Percentiles rank a stretch among this genome's conserved stretches.
phyloP scores from a whole-genome alignment of 2,888 invertebrate genomes.

The Limenitis camilla region DNA sequence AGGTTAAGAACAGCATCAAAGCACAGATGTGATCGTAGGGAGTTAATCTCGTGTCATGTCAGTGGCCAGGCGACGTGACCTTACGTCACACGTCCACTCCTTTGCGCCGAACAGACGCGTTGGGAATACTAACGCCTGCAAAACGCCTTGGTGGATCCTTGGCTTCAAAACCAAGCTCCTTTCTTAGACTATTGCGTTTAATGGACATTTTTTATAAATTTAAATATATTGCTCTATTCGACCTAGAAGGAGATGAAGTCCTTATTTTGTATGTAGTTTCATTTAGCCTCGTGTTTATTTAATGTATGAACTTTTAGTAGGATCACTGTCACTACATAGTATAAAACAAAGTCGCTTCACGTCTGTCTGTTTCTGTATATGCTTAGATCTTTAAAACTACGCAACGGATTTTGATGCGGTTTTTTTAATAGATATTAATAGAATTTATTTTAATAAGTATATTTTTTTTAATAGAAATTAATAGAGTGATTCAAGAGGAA shows the following conservation, averaged over 20 bases:
- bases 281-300: not conserved
- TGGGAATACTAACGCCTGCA: slow-evolving; percentile 67
- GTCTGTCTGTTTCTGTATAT: no score
- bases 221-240: slow-evolving; percentile 20
- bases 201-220: slow-evolving; percentile 33
- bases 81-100: slow-evolving; percentile 67
- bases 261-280: not conserved
- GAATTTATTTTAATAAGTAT: no score
- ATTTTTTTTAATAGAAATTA: no score
- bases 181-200: slow-evolving; percentile 64
- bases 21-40: slow-evolving; percentile 28
- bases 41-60: slow-evolving; percentile 64
- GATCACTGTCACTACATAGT: no score
- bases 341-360: no score
- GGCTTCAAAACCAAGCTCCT: slow-evolving; percentile 74
- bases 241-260: slow-evolving; percentile 12
- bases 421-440: no score
- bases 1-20: slow-evolving; percentile 6
- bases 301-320: not conserved
- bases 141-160: slow-evolving; percentile 72
- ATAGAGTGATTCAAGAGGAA: no score
- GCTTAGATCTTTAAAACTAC: no score
- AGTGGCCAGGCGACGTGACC: slow-evolving; percentile 63
- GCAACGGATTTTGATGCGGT: no score
- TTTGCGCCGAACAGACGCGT: slow-evolving; percentile 53